Conservation (phyloP, 2,113 vertebrate species). For the Phaethon lepturus region DNA sequence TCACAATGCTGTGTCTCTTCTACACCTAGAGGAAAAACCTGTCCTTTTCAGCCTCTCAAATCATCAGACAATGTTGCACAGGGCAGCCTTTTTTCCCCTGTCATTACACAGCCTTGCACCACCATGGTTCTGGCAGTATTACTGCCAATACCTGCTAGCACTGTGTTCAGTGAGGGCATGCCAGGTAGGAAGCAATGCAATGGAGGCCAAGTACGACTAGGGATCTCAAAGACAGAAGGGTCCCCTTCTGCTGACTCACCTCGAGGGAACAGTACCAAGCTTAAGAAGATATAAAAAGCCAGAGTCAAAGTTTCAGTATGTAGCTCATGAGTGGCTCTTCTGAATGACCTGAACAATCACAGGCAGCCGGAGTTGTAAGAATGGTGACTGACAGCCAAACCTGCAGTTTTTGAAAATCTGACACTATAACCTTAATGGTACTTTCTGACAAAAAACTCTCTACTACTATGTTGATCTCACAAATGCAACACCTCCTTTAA, state of each 20-base stretch:
- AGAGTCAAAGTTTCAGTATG: not conserved
- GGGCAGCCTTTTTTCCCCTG: rapidly evolving
- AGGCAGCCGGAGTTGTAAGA: not conserved
- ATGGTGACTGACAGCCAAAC: not conserved
- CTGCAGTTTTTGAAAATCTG: not conserved
- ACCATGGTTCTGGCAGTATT: not conserved
- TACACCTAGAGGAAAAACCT: not conserved
- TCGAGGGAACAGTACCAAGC: not conserved
- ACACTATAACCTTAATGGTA: not conserved
- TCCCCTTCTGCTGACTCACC: not conserved
- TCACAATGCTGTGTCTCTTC: not conserved
- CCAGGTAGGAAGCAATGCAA: not conserved
- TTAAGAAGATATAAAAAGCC: not conserved
- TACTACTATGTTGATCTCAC: not conserved
- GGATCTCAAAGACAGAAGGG: not conserved
- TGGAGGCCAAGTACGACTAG: not conserved
- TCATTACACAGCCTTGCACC: rapidly evolving
- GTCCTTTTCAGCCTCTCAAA: not conserved
- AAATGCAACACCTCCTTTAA: not conserved
- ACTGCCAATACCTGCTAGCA: not conserved
- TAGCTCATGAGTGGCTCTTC: not conserved
- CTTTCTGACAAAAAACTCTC: not conserved
- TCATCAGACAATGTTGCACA: not conserved
- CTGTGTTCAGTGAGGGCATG: rapidly evolving
- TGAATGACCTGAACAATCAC: not conserved